Base-by-base conservation (phyloP, 2,113 vertebrate genomes). In the Heptranchias perlo region DNA sequence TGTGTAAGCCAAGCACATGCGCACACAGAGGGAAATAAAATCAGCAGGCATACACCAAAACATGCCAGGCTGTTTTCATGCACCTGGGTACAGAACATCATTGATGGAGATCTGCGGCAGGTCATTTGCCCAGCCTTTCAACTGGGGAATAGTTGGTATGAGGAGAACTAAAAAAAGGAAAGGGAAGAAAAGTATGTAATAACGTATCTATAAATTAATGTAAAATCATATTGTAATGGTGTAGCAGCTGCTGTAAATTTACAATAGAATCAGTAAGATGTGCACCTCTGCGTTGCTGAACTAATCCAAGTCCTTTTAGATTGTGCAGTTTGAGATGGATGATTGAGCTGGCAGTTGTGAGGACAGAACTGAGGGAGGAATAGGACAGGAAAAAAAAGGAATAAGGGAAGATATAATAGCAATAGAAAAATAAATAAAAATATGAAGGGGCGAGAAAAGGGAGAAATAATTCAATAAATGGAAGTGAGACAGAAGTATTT, bases 201-300 rank as follows among this genome's bases (percentile, higher is more conserved):
- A 58, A 58, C 47, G 23, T 35, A 62, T 61, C 28, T 61, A 35
- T 35, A 39, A 93, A 64, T 93, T 39, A 93, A 93, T 62, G 61
- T 93, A n/a, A 93, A 93, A 89, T 89, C 86, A 89, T 89, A 62
- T 93, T 64, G 35, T 39, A 93, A 64, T 93, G n/a, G 18, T 93
- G n/a, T 39, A 39, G n/a, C 61, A 93, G n/a, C 54, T 64, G 35
- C 61, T 21, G 91, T 44, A 64, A 64, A 44, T 39, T 64, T 8
- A 62, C 89, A 58, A n/a, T 16, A 35, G 54, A 58, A 54, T 92
- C 54, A 93, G 58, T 93, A 64, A 62, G 61, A 61, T 93, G 58
- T 44, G n/a, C 18, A 93, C 11, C 31, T 31, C 44, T 39, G 18
- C 23, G 16, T 93, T 64, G 14, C 54, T 64, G 35, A 39, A 16